Percentiles rank a stretch among this genome's conserved stretches.
phyloP scores from a whole-genome alignment of 2,113 vertebrate genomes.

The Albula goreensis region DNA sequence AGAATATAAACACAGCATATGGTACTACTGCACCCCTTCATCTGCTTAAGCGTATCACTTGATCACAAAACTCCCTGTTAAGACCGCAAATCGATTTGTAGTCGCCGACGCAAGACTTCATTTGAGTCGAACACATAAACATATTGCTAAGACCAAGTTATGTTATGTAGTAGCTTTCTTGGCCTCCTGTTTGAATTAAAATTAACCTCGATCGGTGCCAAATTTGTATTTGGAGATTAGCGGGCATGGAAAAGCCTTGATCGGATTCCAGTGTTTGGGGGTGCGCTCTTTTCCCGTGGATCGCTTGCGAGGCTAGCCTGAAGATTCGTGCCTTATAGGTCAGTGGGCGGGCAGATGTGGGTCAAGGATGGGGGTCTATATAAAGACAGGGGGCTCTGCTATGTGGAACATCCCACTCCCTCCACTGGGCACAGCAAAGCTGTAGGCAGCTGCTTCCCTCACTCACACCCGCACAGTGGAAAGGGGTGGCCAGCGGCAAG shows the following conservation, averaged over 20 bases:
- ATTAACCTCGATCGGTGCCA: background rate
- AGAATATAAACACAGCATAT: background rate
- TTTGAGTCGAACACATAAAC: background rate
- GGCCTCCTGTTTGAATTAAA: background rate
- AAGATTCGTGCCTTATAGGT: conserved; percentile 11
- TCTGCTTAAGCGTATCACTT: no score
- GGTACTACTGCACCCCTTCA: no score
- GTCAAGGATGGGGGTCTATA: conserved; percentile 35
- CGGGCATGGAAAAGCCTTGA: background rate
- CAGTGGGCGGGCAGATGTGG: conserved; percentile 35
- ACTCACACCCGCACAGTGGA: background rate
- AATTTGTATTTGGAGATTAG: background rate
- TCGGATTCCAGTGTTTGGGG: background rate
- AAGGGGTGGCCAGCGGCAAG: background rate
- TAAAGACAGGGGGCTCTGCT: conserved; percentile 38
- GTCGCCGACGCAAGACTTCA: background rate
- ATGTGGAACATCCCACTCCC: conserved; percentile 26
- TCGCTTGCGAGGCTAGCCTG: background rate
- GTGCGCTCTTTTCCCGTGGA: background rate
- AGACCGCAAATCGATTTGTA: background rate
- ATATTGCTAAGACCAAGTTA: background rate
- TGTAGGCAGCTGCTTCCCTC: conserved; percentile 38
- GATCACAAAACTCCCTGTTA: no score
- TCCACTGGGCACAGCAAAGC: conserved; percentile 29
- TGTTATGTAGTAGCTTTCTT: background rate